A percentile compares a stretch with the other conserved stretches of the same genome.
Evolutionary conservation across 1,140 invertebrate species (phyloP).

Genomic region (Dryas iulia): DNA sequence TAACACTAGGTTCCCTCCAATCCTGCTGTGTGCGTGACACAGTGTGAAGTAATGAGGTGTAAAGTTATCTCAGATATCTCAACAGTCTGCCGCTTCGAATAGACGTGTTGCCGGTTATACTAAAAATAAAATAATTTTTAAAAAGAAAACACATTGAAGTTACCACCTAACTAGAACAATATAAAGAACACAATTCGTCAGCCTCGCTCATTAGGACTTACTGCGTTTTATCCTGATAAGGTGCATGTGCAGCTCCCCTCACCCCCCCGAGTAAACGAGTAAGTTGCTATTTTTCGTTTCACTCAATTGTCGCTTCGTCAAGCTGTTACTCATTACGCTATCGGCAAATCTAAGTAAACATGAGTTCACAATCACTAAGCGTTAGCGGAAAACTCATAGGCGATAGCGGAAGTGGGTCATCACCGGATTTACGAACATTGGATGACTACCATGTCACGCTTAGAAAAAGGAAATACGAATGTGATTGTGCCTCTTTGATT

Average conservation of each 20-base stretch:
- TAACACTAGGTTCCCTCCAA: too few species aligned
- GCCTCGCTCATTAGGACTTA: not conserved
- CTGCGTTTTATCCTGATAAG: slow-evolving; percentile 1
- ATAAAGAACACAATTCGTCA: slow-evolving; percentile 13
- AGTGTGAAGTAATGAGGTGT: too few species aligned
- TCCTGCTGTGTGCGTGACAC: too few species aligned
- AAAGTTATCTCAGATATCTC: too few species aligned
- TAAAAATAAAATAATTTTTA: slow-evolving; percentile 17
- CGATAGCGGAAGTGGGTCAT: slow-evolving; percentile 6
- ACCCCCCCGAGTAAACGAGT: slow-evolving; percentile 14
- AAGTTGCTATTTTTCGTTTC: slow-evolving; percentile 18
- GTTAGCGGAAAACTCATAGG: slow-evolving; percentile 6
- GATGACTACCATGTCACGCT: slow-evolving; percentile 6
- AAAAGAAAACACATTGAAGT: slow-evolving; percentile 15
- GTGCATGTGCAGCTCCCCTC: slow-evolving; percentile 12
- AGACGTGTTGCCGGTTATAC: slow-evolving; percentile 15
- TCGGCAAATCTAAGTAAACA: slow-evolving; percentile 9
- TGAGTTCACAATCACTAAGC: slow-evolving; percentile 8
- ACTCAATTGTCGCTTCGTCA: slow-evolving; percentile 11
- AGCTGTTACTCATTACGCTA: slow-evolving; percentile 12
- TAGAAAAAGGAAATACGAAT: slow-evolving; percentile 12
- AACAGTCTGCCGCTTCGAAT: slow-evolving; percentile 15
- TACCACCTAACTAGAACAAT: slow-evolving; percentile 14
- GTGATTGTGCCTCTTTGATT: slow-evolving; percentile 1
- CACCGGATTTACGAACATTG: not conserved